Conservation (phyloP, 2,888 invertebrate genomes). For the Pandemis cinnamomeana region DNA sequence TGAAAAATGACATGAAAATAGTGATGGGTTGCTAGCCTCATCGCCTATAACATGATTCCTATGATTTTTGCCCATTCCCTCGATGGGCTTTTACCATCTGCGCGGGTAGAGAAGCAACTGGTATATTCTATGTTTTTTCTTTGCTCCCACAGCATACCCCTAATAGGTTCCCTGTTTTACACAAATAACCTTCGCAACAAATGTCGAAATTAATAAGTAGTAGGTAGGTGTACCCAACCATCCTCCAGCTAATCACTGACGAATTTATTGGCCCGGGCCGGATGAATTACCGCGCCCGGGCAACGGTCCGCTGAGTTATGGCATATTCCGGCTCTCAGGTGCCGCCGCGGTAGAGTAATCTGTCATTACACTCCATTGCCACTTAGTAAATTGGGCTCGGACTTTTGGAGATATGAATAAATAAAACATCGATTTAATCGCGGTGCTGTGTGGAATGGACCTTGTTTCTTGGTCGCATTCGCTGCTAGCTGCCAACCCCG, state of each 20-base stretch:
- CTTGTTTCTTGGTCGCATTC: neutral
- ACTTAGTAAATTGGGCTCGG: constrained; percentile 69
- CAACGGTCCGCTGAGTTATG: constrained; percentile 65
- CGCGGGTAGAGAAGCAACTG: too few relatives aligned
- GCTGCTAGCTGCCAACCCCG: too few relatives aligned
- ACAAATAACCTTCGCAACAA: too few relatives aligned
- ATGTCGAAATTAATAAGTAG: too few relatives aligned
- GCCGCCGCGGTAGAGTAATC: constrained; percentile 67
- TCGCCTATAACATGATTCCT: too few relatives aligned
- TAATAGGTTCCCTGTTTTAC: too few relatives aligned
- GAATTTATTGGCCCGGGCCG: constrained; percentile 79
- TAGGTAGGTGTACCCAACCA: constrained; percentile 42
- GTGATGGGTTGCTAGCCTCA: too few relatives aligned
- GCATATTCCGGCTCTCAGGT: constrained; percentile 72
- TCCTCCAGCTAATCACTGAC: constrained; percentile 72
- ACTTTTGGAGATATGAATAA: constrained; percentile 44
- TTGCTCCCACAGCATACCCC: too few relatives aligned
- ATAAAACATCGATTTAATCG: constrained; percentile 5
- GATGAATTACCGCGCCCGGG: constrained; percentile 65
- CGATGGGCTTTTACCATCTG: too few relatives aligned
- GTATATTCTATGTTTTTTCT: too few relatives aligned
- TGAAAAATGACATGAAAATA: too few relatives aligned
- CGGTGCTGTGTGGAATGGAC: neutral
- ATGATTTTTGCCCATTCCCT: too few relatives aligned
- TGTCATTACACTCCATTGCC: constrained; percentile 71